These are phyloP conservation scores for Anabas testudineus DNA, from an alignment of 2,797 vertebrate genomes.

Conservation along the genomic window DNA sequence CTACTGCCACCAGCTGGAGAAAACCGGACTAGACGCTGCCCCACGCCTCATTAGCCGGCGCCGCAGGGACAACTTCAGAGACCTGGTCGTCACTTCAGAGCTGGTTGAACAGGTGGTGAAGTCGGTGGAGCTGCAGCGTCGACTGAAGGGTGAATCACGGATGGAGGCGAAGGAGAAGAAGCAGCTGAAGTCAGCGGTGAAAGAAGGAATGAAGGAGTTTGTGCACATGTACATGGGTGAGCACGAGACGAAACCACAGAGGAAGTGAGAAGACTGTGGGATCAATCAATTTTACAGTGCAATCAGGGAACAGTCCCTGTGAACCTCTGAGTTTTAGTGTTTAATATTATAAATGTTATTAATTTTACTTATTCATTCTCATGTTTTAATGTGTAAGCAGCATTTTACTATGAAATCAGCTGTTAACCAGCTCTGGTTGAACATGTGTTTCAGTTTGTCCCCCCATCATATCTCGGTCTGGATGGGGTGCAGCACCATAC, in stretches of 20 bases:
- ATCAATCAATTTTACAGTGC: background rate
- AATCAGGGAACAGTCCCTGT: too few relatives aligned
- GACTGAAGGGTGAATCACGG: slow-evolving; percentile 42
- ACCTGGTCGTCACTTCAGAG: slow-evolving; percentile 13
- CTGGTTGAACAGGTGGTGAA: slow-evolving; percentile 77
- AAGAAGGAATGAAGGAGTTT: slow-evolving; percentile 80
- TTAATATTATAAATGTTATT: too few relatives aligned
- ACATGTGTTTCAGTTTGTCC: slow-evolving; percentile 87
- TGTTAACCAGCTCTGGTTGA: background rate
- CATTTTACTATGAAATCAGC: too few relatives aligned
- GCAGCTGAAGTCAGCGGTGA: slow-evolving; percentile 62
- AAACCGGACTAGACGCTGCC: slow-evolving; percentile 63
- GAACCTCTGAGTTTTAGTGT: too few relatives aligned
- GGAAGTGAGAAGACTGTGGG: background rate
- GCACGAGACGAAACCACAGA: slow-evolving; percentile 5
- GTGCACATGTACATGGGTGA: slow-evolving; percentile 83
- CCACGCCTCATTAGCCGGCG: slow-evolving; percentile 70
- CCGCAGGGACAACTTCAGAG: slow-evolving; percentile 82
- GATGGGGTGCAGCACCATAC: slow-evolving; percentile 89
- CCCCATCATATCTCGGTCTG: slow-evolving; percentile 87
- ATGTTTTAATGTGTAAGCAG: too few relatives aligned
- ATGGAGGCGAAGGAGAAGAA: slow-evolving; percentile 42
- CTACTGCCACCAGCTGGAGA: slow-evolving; percentile 76
- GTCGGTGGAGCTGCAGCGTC: slow-evolving; percentile 62
- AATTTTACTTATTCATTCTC: too few relatives aligned